phyloP scores from a whole-genome alignment of 2,888 invertebrate species.

The Yponomeuta malinellus region DNA sequence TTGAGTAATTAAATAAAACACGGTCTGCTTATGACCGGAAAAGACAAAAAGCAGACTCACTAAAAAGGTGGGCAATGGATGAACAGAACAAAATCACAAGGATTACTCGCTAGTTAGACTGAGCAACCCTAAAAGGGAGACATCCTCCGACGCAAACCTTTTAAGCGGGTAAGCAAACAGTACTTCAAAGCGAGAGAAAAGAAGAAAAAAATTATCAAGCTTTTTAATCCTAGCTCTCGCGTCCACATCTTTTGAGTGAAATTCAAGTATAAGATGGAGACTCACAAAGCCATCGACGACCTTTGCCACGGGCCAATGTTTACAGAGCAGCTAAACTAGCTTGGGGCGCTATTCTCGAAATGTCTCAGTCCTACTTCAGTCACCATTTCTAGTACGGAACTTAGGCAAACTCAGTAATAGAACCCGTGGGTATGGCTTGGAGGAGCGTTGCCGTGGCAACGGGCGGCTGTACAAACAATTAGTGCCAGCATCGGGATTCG shows the following conservation, averaged over 20 bases:
- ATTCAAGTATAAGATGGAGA: neutral
- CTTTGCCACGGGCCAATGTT: conserved; percentile 1
- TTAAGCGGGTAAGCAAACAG: conserved; percentile 6
- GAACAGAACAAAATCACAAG: too few species aligned
- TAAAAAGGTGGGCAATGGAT: too few species aligned
- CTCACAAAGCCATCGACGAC: conserved; percentile 4
- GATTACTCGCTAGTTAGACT: too few species aligned
- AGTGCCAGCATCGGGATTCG: conserved; percentile 1
- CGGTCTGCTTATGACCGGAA: too few species aligned
- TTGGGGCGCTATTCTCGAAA: neutral
- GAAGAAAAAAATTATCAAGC: conserved; percentile 7
- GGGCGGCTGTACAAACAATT: neutral
- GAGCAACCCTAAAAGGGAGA: neutral
- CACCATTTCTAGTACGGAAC: neutral
- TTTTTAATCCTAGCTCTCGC: neutral
- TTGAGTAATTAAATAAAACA: too few species aligned
- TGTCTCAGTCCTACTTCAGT: neutral
- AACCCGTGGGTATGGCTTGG: neutral
- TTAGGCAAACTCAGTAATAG: neutral
- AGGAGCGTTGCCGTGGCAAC: neutral
- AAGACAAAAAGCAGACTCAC: too few species aligned
- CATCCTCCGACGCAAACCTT: conserved; percentile 1
- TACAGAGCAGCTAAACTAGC: conserved; percentile 2
- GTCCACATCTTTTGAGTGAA: neutral
- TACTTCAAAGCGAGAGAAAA: conserved; percentile 7